These are phyloP conservation scores for Calliphora vomitoria DNA, from an alignment of 2,888 invertebrate species.

Conservation along the genomic window DNA sequence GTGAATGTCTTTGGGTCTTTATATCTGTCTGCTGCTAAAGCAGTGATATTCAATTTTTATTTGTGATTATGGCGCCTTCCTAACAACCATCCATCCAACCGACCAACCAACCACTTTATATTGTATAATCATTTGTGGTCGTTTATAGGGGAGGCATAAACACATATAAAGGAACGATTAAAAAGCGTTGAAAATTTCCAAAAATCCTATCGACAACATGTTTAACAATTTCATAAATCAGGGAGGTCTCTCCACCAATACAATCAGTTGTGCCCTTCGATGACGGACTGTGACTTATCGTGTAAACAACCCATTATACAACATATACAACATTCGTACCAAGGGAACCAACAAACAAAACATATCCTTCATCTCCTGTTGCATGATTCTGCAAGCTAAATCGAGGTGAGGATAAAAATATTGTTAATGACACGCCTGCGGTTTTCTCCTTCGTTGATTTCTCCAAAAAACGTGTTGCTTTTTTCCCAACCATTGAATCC, in stretches of 20 bases:
- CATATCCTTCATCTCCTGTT: constrained; percentile 24
- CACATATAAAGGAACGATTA: constrained; percentile 9
- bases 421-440: constrained; percentile 66
- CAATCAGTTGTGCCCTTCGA: background rate
- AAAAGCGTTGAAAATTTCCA: constrained; percentile 25
- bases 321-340: background rate
- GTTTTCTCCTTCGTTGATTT: constrained; percentile 13
- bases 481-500: background rate
- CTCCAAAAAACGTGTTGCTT: constrained; percentile 1
- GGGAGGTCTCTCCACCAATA: constrained; percentile 21
- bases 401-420: constrained; percentile 29
- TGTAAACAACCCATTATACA: constrained; percentile 18
- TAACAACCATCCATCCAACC: background rate
- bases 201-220: constrained; percentile 10
- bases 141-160: constrained; percentile 40
- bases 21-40: background rate
- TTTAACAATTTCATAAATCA: constrained; percentile 37
- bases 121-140: constrained; percentile 20
- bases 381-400: constrained; percentile 6
- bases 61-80: constrained; percentile 62
- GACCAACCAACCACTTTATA: constrained; percentile 23
- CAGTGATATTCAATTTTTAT: constrained; percentile 35
- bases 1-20: background rate
- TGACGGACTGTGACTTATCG: constrained; percentile 32
- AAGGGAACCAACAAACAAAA: background rate